Evolutionary conservation across 2,113 vertebrate genomes (phyloP), one percentile per base, ranked within the genome.

Genomic region (Suncus etruscus): DNA sequence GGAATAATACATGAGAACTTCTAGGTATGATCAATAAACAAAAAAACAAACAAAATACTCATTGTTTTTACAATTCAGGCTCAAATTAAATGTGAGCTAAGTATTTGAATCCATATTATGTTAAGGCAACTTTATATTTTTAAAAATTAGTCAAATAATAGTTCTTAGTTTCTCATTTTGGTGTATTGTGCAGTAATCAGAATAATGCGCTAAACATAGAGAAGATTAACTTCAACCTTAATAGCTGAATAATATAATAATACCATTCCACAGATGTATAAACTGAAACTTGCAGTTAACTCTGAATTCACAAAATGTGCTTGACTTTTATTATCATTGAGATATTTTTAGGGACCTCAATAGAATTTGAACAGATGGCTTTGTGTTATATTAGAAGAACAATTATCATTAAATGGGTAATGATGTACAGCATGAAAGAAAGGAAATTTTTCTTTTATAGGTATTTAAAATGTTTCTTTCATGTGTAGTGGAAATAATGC

Each of bases 321-420:
- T 92, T 89, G 81, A 83, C 58, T 93, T 91, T 94, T 92, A 90
- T 89, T 90, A 91, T 88, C 48, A 82, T 66, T 86, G 45, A 69
- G 58, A n/a, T 91, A 82, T 87, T 94, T 95, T 93, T 92, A 84
- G 94, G 75, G 69, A 95, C 92, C 84, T 39, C 73, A 78, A 22
- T 82, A 87, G 91, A 86, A 91, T 82, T 70, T 76, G 81, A 94
- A 27, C 96, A 96, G 94, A 95, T 95, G 96, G 89, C 27, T 88
- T 92, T 81, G 65, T 91, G 54, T 87, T 73, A 87, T 82, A 94
- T 89, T 79, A 50, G 66, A 81, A 83, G 81, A 93, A 91, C 76
- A 87, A 93, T 93, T 84, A 95, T 80, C 91, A 92, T 95, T 93
- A 96, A 95, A 84, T 89, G 89, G 87, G 84, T 89, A 95, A 95